These are phyloP conservation scores for Drosophila seclusa DNA, from an alignment of 2,888 invertebrate species.

Conservation along the genomic window DNA sequence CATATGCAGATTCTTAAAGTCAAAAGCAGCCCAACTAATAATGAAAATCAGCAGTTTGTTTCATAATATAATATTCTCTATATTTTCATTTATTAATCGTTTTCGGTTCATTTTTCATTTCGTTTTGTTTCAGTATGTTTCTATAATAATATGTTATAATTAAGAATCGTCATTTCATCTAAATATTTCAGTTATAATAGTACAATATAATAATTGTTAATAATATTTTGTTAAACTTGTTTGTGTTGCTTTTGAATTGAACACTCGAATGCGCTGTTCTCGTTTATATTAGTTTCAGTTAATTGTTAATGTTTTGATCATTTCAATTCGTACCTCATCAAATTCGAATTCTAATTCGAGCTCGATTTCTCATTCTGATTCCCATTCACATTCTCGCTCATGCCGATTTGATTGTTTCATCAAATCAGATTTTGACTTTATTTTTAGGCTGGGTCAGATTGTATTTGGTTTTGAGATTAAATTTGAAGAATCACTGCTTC, in stretches of 20 bases:
- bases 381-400: conserved; percentile 28
- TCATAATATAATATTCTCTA: conserved; percentile 82
- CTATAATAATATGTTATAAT: conserved; percentile 82
- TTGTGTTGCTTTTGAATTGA: conserved; percentile 50
- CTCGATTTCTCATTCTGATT: conserved; percentile 30
- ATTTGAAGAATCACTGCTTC: conserved; percentile 33
- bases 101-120: conserved; percentile 54
- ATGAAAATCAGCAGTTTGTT: conserved; percentile 24
- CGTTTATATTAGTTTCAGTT: conserved; percentile 29
- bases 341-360: conserved; percentile 15
- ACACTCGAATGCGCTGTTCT: conserved; percentile 50
- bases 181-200: conserved; percentile 82
- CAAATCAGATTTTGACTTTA: conserved; percentile 39
- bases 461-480: conserved; percentile 47
- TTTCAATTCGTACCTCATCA: conserved; percentile 15
- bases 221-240: conserved; percentile 75
- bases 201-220: conserved; percentile 81
- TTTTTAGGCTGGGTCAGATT: conserved; percentile 46
- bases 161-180: conserved; percentile 83
- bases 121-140: conserved; percentile 77
- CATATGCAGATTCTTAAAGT: background rate
- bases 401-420: conserved; percentile 35
- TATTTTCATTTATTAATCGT: conserved; percentile 81
- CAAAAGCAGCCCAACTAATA: background rate
- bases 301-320: conserved; percentile 34